phyloP scores from a whole-genome alignment of 2,797 vertebrate genomes.

The Phoxinus dragarum region DNA sequence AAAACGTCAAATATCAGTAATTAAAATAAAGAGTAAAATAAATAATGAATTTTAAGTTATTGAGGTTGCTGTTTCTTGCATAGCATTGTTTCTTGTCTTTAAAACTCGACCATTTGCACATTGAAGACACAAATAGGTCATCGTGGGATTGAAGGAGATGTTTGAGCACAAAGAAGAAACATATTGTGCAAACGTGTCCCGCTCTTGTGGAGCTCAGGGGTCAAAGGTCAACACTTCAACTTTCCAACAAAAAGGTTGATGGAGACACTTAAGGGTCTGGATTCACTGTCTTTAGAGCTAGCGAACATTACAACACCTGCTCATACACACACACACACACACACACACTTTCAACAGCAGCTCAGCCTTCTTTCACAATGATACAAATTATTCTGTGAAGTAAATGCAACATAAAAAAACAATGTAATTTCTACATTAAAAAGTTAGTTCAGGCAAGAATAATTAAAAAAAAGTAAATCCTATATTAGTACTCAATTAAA shows the following conservation, averaged over 20 bases:
- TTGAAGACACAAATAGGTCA: neutral
- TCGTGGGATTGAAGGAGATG: neutral
- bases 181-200: slow-evolving; percentile 1
- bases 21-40: neutral
- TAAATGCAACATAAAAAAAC: too few species aligned
- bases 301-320: slow-evolving; percentile 24
- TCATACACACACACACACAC: neutral
- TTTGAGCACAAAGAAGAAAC: slow-evolving; percentile 6
- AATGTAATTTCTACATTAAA: too few species aligned
- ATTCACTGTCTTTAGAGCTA: slow-evolving; percentile 3
- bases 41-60: neutral
- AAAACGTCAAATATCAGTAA: neutral
- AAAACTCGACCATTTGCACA: neutral
- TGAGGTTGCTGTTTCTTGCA: neutral
- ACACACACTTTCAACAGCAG: too few species aligned
- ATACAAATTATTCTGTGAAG: too few species aligned
- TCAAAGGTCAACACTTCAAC: slow-evolving; percentile 5
- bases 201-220: slow-evolving; percentile 9
- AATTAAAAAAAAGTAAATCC: too few species aligned
- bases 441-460: too few species aligned
- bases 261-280: neutral
- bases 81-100: neutral
- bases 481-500: too few species aligned
- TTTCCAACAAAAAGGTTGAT: slow-evolving; percentile 4
- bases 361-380: too few species aligned